phyloP scores from a whole-genome alignment of 2,888 invertebrate genomes.

The Euclidia mi region DNA sequence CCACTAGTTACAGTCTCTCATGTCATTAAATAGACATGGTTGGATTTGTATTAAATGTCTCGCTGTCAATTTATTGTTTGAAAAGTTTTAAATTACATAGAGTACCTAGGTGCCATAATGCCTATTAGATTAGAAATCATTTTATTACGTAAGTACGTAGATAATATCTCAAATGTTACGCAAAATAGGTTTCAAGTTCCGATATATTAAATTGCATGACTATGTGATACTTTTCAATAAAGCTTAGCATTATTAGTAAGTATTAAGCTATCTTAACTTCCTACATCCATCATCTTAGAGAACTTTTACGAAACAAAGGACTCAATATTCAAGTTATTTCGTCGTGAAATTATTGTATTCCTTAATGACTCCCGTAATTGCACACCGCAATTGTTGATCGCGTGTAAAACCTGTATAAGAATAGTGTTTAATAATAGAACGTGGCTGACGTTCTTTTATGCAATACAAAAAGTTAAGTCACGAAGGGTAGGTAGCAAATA shows the following conservation, averaged over 20 bases:
- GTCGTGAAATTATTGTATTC: not conserved
- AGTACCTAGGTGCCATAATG: too few species aligned
- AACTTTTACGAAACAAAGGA: slow-evolving; percentile 10
- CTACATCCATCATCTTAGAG: not conserved
- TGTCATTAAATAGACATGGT: not conserved
- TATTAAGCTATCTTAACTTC: not conserved
- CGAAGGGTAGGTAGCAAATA: slow-evolving; percentile 8
- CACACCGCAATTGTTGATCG: slow-evolving; percentile 30
- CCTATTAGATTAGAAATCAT: too few species aligned
- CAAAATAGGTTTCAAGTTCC: slow-evolving; percentile 29
- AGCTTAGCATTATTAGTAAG: too few species aligned
- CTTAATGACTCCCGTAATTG: slow-evolving; percentile 31
- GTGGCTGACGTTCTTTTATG: slow-evolving; percentile 21
- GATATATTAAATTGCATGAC: slow-evolving; percentile 35
- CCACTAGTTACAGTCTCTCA: not conserved
- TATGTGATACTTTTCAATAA: slow-evolving; percentile 7
- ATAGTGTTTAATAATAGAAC: slow-evolving; percentile 22
- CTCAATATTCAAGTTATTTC: slow-evolving; percentile 2
- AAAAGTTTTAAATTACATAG: too few species aligned
- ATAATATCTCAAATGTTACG: slow-evolving; percentile 25
- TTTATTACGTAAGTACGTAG: not conserved
- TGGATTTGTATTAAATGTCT: slow-evolving; percentile 9
- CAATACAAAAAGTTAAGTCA: slow-evolving; percentile 15
- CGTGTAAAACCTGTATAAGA: slow-evolving; percentile 34
- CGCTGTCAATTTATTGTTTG: slow-evolving; percentile 32